Base-by-base conservation (phyloP, 2,888 invertebrate species). In the Tricholauxania praeusta region DNA sequence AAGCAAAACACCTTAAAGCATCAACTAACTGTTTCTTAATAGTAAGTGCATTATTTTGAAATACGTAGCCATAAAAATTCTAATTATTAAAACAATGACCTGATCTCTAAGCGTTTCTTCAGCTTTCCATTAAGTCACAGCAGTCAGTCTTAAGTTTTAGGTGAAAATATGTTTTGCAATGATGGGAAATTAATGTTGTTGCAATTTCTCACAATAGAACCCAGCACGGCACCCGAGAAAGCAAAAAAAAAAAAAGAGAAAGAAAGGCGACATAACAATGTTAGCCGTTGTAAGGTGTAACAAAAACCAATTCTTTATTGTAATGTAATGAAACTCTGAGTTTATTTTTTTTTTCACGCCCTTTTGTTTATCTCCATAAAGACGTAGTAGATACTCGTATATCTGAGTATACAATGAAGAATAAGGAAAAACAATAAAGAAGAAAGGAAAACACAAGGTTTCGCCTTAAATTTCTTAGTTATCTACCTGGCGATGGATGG, bases 71-170 rank as follows among this genome's bases (percentile, higher is more conserved):
- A 28, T 28, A 48, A 5, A 68, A 68, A 59, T 47, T 59, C 14
- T 49, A 68, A 28, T 17, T 22, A 15, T 19, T 8, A 49, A 63
- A 22, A 15, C 8, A 47, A 39, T 7, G 15, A 10, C 19, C 10
- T n/a, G 14, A 49, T 15, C 47, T 53, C 48, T n/a, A 80, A 80
- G 81, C 82, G 81, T 79, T 75, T 74, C 78, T 76, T 79, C 81
- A 83, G 81, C 78, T 79, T 79, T 81, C 80, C 81, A 81, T 83
- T 83, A 82, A 82, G 79, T 79, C 84, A 77, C 82, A 81, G 83
- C 79, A 80, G 79, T 75, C 63, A 74, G 71, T 72, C 63, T 69
- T 67, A 17, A 63, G 19, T 12, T 17, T 15, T n/a, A 53, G 62
- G 65, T 22, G 17, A 70, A 4, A n/a, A 67, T 59, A 72, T 17